Evolutionary conservation across 2,888 invertebrate species (phyloP).

Genomic region (Pedicia rivosa): DNA sequence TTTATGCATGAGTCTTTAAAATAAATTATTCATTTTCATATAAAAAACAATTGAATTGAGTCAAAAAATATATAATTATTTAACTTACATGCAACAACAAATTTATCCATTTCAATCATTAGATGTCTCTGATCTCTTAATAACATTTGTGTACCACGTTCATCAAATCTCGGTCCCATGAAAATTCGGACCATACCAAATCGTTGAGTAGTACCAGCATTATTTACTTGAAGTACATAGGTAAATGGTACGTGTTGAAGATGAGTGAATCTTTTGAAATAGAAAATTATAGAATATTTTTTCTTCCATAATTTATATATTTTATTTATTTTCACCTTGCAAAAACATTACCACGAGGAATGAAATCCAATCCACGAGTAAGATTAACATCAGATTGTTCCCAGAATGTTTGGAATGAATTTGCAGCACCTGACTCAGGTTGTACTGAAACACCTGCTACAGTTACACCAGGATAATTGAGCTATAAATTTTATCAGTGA

Average conservation of each 20-base stretch:
- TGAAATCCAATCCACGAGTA: slow-evolving; percentile 67
- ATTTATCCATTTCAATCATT: slow-evolving; percentile 54
- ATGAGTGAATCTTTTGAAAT: slow-evolving; percentile 54
- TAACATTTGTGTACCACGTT: slow-evolving; percentile 39
- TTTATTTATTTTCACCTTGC: no score
- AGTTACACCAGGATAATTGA: slow-evolving; percentile 34
- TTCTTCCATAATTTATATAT: no score
- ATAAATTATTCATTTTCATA: no score
- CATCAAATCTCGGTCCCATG: slow-evolving; percentile 47
- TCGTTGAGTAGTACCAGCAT: slow-evolving; percentile 29
- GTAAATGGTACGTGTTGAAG: slow-evolving; percentile 55
- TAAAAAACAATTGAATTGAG: slow-evolving; percentile 15
- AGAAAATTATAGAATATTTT: no score
- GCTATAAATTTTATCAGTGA: slow-evolving; percentile 1
- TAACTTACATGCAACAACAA: slow-evolving; percentile 39
- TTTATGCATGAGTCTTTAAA: no score
- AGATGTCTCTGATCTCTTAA: slow-evolving; percentile 41
- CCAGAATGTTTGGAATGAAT: slow-evolving; percentile 57
- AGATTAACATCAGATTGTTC: slow-evolving; percentile 63
- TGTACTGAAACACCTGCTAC: slow-evolving; percentile 39
- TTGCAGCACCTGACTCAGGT: slow-evolving; percentile 34
- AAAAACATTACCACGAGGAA: slow-evolving; percentile 54
- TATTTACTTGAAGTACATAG: slow-evolving; percentile 46
- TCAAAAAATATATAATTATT: background rate
- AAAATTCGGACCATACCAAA: slow-evolving; percentile 50